Evolutionary conservation across 2,888 invertebrate species (phyloP).

Genomic region (Stictocephala bisonia): DNA sequence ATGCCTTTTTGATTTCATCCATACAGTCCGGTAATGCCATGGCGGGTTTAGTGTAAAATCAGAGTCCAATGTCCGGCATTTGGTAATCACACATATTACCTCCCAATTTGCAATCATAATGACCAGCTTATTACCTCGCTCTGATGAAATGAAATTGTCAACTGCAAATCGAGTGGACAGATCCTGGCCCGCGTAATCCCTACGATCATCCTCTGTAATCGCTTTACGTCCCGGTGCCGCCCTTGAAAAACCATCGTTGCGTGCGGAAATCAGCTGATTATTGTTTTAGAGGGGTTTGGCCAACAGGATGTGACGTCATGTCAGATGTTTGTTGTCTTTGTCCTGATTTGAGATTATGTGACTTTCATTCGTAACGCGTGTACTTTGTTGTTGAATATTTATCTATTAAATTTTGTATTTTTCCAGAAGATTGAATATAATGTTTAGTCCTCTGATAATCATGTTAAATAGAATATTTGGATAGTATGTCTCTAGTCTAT

Average conservation of each 20-base stretch:
- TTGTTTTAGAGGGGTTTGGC: too few species aligned
- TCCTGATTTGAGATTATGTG: too few species aligned
- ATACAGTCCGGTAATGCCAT: neutral
- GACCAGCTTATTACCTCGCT: constrained; percentile 20
- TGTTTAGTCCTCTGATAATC: too few species aligned
- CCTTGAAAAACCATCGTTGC: too few species aligned
- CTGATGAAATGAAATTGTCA: constrained; percentile 47
- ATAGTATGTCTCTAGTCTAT: too few species aligned
- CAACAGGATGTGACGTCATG: neutral
- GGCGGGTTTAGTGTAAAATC: constrained; percentile 2
- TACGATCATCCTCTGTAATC: neutral
- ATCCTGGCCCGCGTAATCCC: neutral
- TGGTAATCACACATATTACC: constrained; percentile 37
- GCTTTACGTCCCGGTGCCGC: neutral
- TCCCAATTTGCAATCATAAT: constrained; percentile 45
- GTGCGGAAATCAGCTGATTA: too few species aligned
- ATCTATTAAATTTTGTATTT: too few species aligned
- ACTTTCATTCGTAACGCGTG: too few species aligned
- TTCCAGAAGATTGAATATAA: too few species aligned
- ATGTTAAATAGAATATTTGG: too few species aligned
- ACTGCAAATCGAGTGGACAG: constrained; percentile 37
- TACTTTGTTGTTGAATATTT: too few species aligned
- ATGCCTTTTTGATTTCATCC: constrained; percentile 46
- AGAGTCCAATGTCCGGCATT: too few species aligned
- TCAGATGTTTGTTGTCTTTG: neutral